These are phyloP conservation scores for Herminia tarsipennalis DNA, from an alignment of 2,888 invertebrate species.

Conservation along the genomic window DNA sequence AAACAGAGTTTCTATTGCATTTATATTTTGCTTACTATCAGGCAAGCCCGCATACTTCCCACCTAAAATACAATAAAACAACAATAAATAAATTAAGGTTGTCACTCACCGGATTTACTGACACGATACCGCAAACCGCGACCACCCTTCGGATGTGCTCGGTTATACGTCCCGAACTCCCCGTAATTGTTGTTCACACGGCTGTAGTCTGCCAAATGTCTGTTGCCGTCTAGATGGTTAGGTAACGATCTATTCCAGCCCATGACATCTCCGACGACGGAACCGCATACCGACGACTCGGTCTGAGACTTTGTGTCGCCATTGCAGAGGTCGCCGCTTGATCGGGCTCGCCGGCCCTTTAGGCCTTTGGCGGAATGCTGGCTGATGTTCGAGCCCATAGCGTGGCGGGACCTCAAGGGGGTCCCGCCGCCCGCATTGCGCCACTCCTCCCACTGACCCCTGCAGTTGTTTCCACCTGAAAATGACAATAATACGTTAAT, in stretches of 20 bases:
- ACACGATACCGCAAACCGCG: conserved; percentile 78
- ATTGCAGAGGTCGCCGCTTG: conserved; percentile 91
- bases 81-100: neutral
- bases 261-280: conserved; percentile 81
- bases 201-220: conserved; percentile 84
- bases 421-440: conserved; percentile 78
- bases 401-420: conserved; percentile 81
- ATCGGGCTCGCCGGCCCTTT: conserved; percentile 89
- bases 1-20: too few species aligned
- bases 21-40: too few species aligned
- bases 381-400: conserved; percentile 92
- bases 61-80: neutral
- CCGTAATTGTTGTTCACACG: conserved; percentile 86
- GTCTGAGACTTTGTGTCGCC: conserved; percentile 82
- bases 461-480: conserved; percentile 60
- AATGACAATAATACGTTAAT: conserved; percentile 19
- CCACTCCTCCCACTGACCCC: conserved; percentile 53
- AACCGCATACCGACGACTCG: conserved; percentile 81
- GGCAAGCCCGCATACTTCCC: neutral
- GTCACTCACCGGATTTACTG: conserved; percentile 80
- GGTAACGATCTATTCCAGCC: conserved; percentile 87
- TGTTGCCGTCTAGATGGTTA: conserved; percentile 88
- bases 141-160: conserved; percentile 76
- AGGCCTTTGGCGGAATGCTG: conserved; percentile 90
- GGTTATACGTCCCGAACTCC: conserved; percentile 76